These are phyloP conservation scores for Acanthaster planci DNA, from an alignment of 35 echinoderm and acorn worm genomes.

Conservation along the genomic window DNA sequence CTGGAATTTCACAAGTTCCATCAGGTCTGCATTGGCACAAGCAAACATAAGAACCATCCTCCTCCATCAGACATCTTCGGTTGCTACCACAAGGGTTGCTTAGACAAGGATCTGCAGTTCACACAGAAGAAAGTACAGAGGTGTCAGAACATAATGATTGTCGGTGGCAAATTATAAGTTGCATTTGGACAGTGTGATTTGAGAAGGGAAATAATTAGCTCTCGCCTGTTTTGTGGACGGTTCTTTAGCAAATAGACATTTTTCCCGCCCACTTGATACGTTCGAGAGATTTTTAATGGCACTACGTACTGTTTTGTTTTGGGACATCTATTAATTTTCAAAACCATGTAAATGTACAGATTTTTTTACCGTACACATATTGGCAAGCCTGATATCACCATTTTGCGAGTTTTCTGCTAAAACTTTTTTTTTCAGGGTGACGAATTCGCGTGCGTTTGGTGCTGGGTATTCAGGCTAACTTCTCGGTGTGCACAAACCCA, in stretches of 20 bases:
- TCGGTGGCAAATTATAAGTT: neutral
- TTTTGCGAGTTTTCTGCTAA: too few species aligned
- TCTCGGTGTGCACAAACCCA: too few species aligned
- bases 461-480: too few species aligned
- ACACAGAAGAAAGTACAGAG: neutral
- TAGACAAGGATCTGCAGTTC: constrained; percentile 1
- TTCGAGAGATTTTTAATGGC: neutral
- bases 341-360: too few species aligned
- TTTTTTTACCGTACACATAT: too few species aligned
- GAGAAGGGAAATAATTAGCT: neutral
- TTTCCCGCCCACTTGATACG: neutral
- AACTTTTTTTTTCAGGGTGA: too few species aligned
- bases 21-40: neutral
- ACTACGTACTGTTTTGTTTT: too few species aligned
- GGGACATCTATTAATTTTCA: too few species aligned
- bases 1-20: neutral
- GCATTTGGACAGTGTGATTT: neutral
- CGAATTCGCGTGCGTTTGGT: too few species aligned
- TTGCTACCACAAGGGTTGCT: neutral
- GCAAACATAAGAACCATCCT: neutral
- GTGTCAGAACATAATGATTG: neutral
- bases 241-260: neutral
- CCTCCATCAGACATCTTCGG: neutral
- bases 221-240: neutral
- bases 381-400: too few species aligned